These are phyloP conservation scores for Leptobrachium leishanense DNA, from an alignment of 2,113 vertebrate genomes.

Conservation along the genomic window DNA sequence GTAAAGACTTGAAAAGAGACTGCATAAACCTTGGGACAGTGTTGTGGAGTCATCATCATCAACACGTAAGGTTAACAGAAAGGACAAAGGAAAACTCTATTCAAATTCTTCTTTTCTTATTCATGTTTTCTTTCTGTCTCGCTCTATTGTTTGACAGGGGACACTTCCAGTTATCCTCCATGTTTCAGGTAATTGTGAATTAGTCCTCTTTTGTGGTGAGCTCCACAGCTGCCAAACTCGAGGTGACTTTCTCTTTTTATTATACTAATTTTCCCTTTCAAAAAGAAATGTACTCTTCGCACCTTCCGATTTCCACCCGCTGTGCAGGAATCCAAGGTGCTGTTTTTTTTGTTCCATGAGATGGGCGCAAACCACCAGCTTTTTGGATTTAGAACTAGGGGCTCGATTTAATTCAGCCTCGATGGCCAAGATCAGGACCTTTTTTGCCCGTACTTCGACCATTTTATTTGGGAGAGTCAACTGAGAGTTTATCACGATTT, in stretches of 20 bases:
- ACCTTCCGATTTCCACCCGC: constrained; percentile 10
- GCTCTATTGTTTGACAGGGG: constrained; percentile 30
- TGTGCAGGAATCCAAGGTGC: neutral
- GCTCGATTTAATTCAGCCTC: no score
- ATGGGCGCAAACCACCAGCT: no score
- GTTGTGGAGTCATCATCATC: constrained; percentile 5
- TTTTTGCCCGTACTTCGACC: no score
- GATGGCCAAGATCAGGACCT: no score
- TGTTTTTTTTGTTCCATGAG: no score
- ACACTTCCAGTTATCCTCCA: constrained; percentile 29
- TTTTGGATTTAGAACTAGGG: no score
- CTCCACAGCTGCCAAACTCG: constrained; percentile 14
- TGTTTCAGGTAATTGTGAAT: constrained; percentile 47
- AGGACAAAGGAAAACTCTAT: constrained; percentile 21
- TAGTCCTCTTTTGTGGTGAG: constrained; percentile 21
- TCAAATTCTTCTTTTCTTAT: constrained; percentile 32
- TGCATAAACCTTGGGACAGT: constrained; percentile 12
- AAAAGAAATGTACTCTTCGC: neutral
- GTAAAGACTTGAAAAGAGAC: constrained; percentile 32
- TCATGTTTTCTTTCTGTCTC: constrained; percentile 23
- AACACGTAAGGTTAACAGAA: constrained; percentile 30
- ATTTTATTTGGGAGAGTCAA: no score
- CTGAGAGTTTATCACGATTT: no score
- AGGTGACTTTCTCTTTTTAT: constrained; percentile 1
- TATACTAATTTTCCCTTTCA: neutral